A percentile compares a stretch with the other conserved stretches of the same genome.
These are phyloP conservation scores for Drosophila parabipectinata DNA, from an alignment of 1,140 invertebrate species.

Conservation along the genomic window DNA sequence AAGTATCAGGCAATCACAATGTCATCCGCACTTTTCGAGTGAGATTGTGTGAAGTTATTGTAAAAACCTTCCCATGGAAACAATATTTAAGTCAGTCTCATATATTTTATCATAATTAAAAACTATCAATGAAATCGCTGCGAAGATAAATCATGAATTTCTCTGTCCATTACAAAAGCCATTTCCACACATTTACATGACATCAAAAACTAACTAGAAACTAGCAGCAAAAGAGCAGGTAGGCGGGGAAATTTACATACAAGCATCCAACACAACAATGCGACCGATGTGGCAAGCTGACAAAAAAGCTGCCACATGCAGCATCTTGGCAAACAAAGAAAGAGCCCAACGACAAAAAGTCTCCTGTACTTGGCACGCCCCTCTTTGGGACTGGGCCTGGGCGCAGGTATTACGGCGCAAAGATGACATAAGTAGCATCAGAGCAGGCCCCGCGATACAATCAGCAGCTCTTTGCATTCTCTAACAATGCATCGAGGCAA, in stretches of 20 bases:
- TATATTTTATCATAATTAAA: conserved; percentile 21
- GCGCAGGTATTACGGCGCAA: conserved; percentile 37
- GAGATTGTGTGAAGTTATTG: conserved; percentile 18
- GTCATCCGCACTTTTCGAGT: conserved; percentile 7
- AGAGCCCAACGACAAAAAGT: conserved; percentile 44
- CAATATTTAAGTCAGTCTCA: conserved; percentile 19
- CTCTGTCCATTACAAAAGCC: conserved; percentile 31
- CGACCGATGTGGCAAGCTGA: conserved; percentile 51
- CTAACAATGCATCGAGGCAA: conserved; percentile 55
- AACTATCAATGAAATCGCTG: conserved; percentile 28
- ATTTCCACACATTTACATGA: conserved; percentile 55
- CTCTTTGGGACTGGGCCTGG: conserved; percentile 4
- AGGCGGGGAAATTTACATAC: conserved; percentile 48
- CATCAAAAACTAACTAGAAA: conserved; percentile 16
- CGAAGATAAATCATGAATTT: conserved; percentile 36
- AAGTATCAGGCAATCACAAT: conserved; percentile 27
- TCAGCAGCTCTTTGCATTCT: conserved; percentile 25
- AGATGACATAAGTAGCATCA: conserved; percentile 67
- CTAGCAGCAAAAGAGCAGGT: neutral
- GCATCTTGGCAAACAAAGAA: conserved; percentile 31
- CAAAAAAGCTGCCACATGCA: conserved; percentile 11
- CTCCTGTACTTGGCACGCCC: conserved; percentile 65
- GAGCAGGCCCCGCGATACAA: conserved; percentile 31
- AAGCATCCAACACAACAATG: conserved; percentile 42
- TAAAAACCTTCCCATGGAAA: conserved; percentile 5